Evolutionary conservation across 2,113 vertebrate genomes (phyloP).

Genomic region (Phoxinus phoxinus): DNA sequence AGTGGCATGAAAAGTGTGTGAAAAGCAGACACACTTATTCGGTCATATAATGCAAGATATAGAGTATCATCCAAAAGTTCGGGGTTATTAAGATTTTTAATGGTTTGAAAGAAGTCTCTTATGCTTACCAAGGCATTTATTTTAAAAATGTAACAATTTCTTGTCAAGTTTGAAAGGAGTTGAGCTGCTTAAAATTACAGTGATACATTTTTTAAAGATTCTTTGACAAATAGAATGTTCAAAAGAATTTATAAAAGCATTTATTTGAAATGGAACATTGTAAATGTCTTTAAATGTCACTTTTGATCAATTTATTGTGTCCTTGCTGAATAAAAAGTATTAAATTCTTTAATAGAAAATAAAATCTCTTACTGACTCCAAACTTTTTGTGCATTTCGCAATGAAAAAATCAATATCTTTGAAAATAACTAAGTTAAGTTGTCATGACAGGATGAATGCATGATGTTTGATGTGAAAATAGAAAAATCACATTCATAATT

Average conservation of each 20-base stretch:
- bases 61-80: no score
- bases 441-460: background rate
- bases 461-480: background rate
- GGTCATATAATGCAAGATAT: no score
- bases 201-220: no score
- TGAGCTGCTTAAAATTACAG: no score
- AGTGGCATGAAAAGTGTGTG: background rate
- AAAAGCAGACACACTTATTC: no score
- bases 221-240: no score
- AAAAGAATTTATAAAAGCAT: no score
- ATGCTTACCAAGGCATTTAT: no score
- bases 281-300: background rate
- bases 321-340: background rate
- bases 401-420: background rate
- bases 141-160: no score
- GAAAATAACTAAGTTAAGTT: background rate
- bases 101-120: no score
- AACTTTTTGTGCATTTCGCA: background rate
- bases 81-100: no score
- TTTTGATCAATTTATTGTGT: background rate
- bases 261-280: background rate
- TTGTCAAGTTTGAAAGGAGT: no score
- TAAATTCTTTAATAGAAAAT: background rate
- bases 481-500: conserved; percentile 7
- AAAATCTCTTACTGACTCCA: background rate